Evolutionary conservation across 2,888 invertebrate species (phyloP).

Genomic region (Noctua janthina): DNA sequence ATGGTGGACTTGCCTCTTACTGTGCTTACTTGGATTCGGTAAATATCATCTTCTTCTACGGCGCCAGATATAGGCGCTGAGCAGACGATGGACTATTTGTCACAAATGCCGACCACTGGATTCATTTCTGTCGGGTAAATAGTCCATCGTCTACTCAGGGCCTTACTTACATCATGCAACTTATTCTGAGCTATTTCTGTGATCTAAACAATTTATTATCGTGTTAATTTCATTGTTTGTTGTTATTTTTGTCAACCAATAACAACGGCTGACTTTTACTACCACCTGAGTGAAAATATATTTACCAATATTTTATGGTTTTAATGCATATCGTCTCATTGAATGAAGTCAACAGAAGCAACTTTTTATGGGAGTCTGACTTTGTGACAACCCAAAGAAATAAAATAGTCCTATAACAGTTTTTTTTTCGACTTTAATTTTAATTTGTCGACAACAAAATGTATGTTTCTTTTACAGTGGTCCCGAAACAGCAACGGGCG

Average conservation of each 20-base stretch:
- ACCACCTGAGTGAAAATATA: background rate
- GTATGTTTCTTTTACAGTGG: constrained; percentile 74
- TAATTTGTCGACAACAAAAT: background rate
- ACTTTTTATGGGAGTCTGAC: background rate
- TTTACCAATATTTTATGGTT: background rate
- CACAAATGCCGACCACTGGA: background rate
- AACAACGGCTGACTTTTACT: background rate
- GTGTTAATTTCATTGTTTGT: background rate
- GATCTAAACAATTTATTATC: background rate
- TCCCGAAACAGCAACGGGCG: constrained; percentile 81
- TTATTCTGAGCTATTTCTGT: background rate
- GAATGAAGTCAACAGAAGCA: background rate
- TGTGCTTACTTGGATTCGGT: constrained; percentile 97
- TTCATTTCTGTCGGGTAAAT: background rate
- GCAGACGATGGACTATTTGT: background rate
- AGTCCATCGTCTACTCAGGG: background rate
- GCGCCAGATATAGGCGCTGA: background rate
- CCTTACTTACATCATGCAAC: background rate
- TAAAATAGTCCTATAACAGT: background rate
- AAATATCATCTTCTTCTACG: constrained; percentile 69
- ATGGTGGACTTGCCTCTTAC: constrained; percentile 98
- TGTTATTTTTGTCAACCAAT: background rate
- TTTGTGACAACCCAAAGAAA: background rate
- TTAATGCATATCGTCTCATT: background rate
- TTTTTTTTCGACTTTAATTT: background rate